phyloP scores from a whole-genome alignment of 53 echinoderm and acorn worm genomes.

The Mesocentrotus franciscanus region DNA sequence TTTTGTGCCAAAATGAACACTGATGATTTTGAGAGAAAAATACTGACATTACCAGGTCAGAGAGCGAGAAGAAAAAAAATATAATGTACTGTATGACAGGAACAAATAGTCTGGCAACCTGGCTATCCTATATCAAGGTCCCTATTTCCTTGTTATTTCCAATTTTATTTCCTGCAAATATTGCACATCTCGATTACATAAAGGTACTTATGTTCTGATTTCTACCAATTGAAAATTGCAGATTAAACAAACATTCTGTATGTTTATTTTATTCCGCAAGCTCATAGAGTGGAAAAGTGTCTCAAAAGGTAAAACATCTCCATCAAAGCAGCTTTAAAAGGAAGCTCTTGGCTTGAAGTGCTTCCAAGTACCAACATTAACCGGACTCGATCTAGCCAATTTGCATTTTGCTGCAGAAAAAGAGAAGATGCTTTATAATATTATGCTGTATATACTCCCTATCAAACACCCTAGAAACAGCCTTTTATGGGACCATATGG shows the following conservation, averaged over 20 bases:
- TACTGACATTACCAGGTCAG: not conserved
- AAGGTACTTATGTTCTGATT: not conserved
- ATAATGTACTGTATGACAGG: not conserved
- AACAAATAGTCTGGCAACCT: not conserved
- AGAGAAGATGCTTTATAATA: not conserved
- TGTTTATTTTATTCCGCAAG: not conserved
- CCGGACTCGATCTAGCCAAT: not conserved
- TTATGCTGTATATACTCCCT: not conserved
- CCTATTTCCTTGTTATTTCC: not conserved
- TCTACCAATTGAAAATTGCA: not conserved
- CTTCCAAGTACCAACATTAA: not conserved
- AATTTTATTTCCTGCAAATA: not conserved
- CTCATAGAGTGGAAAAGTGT: not conserved
- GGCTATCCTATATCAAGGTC: not conserved
- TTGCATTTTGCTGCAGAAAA: not conserved
- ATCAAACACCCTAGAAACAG: not conserved
- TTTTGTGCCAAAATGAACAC: not conserved
- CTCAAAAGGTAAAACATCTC: not conserved
- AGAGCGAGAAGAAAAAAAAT: not conserved
- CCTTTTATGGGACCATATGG: conserved; percentile 5
- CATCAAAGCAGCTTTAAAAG: not conserved
- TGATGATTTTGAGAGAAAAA: not conserved
- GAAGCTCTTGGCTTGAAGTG: not conserved
- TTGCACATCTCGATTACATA: not conserved
- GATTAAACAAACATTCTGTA: not conserved